A percentile compares a stretch with the other conserved stretches of the same genome.
Conservation (phyloP, 2,113 vertebrate genomes). For the Microtus ochrogaster region DNA sequence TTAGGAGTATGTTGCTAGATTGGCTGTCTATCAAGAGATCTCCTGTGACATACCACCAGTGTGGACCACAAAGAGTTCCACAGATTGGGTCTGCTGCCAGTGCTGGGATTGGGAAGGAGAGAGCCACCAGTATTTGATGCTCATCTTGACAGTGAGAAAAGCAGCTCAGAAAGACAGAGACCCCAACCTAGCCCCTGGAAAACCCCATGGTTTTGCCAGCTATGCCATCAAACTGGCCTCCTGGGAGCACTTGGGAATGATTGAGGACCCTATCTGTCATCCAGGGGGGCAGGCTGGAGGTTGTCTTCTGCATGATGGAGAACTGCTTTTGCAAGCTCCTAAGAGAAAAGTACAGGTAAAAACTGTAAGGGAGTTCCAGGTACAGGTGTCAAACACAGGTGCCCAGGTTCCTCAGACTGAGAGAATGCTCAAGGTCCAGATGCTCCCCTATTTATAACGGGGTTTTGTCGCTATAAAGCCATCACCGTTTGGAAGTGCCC, state of each 20-base stretch:
- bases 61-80: background rate
- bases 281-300: background rate
- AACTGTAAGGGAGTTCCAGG: background rate
- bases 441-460: background rate
- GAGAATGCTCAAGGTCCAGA: background rate
- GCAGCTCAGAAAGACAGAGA: background rate
- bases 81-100: background rate
- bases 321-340: background rate
- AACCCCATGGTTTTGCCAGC: background rate
- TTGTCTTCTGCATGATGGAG: background rate
- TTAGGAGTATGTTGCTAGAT: fast-evolving
- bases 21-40: background rate
- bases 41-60: background rate
- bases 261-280: background rate
- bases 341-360: background rate
- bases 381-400: background rate
- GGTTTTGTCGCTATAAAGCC: background rate
- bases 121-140: background rate
- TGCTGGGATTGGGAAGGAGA: background rate
- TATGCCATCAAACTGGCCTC: background rate
- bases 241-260: background rate
- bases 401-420: background rate
- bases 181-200: background rate
- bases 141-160: background rate
- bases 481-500: background rate